Evolutionary conservation across 2,888 invertebrate species (phyloP).

Genomic region (Eugnorisma glareosa): DNA sequence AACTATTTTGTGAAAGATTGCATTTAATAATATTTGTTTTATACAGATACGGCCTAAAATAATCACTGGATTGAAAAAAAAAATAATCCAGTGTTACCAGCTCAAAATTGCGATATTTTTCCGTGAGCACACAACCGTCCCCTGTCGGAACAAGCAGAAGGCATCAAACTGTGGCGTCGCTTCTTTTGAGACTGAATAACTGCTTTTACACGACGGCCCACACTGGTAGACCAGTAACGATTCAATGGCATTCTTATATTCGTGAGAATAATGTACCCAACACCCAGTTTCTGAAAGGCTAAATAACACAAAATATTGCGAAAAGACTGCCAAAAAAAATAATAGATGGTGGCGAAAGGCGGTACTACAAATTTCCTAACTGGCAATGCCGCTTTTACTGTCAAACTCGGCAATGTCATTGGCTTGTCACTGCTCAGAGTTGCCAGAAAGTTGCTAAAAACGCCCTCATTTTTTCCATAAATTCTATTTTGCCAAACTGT

Average conservation of each 20-base stretch:
- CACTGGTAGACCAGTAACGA: not conserved
- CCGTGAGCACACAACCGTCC: conserved; percentile 64
- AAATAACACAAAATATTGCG: not conserved
- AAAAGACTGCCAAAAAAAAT: not conserved
- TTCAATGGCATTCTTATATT: not conserved
- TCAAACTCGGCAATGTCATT: no score
- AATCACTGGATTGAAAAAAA: conserved; percentile 24
- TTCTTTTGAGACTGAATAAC: conserved; percentile 39
- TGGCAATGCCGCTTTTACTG: no score
- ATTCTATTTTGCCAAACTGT: no score
- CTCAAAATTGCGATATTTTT: conserved; percentile 30
- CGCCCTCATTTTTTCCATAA: no score
- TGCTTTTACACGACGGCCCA: conserved; percentile 37
- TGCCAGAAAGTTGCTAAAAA: no score
- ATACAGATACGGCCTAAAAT: not conserved
- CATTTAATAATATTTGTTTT: not conserved
- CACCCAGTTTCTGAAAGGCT: not conserved
- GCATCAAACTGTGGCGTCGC: conserved; percentile 77
- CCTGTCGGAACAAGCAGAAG: conserved; percentile 60
- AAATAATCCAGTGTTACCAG: conserved; percentile 33
- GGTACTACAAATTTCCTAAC: no score
- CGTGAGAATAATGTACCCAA: not conserved
- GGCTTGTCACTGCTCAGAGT: no score
- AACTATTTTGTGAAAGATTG: conserved; percentile 56
- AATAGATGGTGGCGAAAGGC: no score